phyloP scores from a whole-genome alignment of 2,797 vertebrate species.

The Fratercula arctica region DNA sequence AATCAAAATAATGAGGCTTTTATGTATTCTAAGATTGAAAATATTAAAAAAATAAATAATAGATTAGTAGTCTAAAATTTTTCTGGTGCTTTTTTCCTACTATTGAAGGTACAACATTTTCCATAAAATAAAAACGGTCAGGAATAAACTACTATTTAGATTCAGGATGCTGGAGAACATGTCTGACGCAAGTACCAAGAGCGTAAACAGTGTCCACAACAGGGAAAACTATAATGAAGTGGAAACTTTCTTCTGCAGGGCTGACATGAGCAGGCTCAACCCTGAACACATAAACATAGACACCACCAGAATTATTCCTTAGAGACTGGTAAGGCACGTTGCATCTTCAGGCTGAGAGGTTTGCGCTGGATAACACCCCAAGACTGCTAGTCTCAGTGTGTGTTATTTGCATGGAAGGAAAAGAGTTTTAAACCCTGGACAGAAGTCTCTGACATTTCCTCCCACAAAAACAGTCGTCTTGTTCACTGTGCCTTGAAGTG shows the following conservation, averaged over 20 bases:
- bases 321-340: fast-evolving
- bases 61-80: not conserved
- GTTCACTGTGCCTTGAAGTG: not conserved
- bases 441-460: not conserved
- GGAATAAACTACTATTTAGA: not conserved
- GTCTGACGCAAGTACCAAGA: not conserved
- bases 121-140: not conserved
- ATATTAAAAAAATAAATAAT: fast-evolving
- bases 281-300: not conserved
- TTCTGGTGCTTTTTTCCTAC: not conserved
- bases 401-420: not conserved
- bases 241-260: not conserved
- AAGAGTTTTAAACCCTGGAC: not conserved
- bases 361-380: not conserved
- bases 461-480: not conserved
- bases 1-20: not conserved
- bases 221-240: not conserved
- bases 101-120: not conserved
- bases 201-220: not conserved
- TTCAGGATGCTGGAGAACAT: not conserved
- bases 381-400: not conserved
- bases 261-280: not conserved
- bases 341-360: not conserved
- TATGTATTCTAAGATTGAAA: not conserved
- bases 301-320: not conserved